These are phyloP conservation scores for Cyprinella venusta DNA, from an alignment of 2,797 vertebrate species.

Conservation along the genomic window DNA sequence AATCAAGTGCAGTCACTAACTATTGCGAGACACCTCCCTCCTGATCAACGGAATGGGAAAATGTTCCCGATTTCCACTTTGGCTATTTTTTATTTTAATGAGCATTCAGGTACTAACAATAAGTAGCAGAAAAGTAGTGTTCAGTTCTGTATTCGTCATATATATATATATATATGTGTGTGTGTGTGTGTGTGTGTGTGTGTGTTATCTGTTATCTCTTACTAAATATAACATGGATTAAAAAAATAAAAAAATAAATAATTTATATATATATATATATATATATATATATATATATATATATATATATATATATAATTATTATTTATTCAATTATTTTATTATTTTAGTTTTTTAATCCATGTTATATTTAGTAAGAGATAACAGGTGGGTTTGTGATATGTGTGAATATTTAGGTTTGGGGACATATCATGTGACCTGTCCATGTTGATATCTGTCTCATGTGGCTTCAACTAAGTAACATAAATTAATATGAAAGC, in stretches of 20 bases:
- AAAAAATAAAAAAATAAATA: no score
- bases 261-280: no score
- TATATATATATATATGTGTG: no score
- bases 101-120: background rate
- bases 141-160: constrained; percentile 2
- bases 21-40: constrained; percentile 27
- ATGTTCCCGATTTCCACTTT: background rate
- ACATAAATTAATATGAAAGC: background rate
- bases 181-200: no score
- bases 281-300: no score
- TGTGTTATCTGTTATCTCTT: no score
- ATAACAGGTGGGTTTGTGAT: background rate
- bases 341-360: no score
- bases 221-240: no score
- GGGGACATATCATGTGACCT: background rate
- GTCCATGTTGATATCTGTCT: background rate
- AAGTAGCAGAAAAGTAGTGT: background rate
- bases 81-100: background rate
- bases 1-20: constrained; percentile 49
- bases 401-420: background rate
- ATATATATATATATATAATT: no score
- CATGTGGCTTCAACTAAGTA: background rate
- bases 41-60: background rate
- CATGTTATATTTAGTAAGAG: background rate
- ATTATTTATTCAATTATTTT: no score